Evolutionary conservation across 2,797 vertebrate species (phyloP), one percentile per base, ranked within the genome.

Genomic region (Oreochromis grahami): DNA sequence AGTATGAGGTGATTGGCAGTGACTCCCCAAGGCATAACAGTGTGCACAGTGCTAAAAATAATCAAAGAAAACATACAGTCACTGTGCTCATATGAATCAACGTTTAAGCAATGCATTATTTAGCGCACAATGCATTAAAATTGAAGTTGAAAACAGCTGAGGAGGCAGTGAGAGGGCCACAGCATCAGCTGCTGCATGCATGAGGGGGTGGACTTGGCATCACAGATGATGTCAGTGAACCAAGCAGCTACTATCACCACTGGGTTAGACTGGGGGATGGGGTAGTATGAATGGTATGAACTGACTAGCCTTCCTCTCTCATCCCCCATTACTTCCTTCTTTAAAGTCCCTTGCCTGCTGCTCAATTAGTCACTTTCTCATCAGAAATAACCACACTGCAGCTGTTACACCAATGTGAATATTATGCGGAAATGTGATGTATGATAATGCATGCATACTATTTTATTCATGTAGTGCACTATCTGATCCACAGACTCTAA

Each of bases 181-280:
- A 13, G 85, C 77, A 86, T 89, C 86, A 91, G 87, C 87, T 88
- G 89, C 86, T 91, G 83, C 74, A 77, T 80, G 58, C 78, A 38
- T 55, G 65, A 50, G 58, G 77, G 41, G 81, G 83, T 70, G 90
- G 87, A 86, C 83, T 84, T 45, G 41, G 79, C 41, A 83, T 41
- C 36, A 32, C 56, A 86, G 87, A 91, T 94, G 94, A 93, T 91
- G 91, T 94, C 94, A 93, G 84, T 87, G 86, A 91, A 86, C 83
- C 86, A 91, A 88, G 90, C 92, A 65, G 90, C 84, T 83, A 81
- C 91, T 85, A 88, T 90, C 91, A 82, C 91, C 89, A 87, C 86
- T 76, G 84, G 55, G 34, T 79, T 48, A 26, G 81, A 82, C 32
- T 80, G 85, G 81, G 92, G 93, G 92, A 86, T 82, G 92, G 92